Evolutionary conservation across 2,888 invertebrate species (phyloP).

Genomic region (Coelopa pilipes): DNA sequence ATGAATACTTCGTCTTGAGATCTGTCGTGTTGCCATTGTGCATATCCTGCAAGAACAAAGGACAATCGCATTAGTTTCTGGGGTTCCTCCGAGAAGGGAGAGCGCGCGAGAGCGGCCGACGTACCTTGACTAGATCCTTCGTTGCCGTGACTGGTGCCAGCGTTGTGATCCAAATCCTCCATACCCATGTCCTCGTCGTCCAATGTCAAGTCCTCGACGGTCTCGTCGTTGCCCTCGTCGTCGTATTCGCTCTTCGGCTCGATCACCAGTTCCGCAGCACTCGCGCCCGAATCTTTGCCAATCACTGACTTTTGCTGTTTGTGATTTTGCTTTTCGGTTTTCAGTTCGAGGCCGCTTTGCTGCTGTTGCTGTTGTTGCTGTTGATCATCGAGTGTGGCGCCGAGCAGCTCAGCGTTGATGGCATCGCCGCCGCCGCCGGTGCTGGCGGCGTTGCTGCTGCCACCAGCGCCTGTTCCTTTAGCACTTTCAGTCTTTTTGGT

Average conservation of each 20-base stretch:
- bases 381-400: conserved; percentile 49
- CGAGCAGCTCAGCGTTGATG: conserved; percentile 59
- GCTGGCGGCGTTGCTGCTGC: conserved; percentile 52
- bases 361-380: conserved; percentile 50
- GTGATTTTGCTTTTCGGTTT: conserved; percentile 62
- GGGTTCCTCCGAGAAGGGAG: no score
- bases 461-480: conserved; percentile 57
- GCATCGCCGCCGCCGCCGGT: conserved; percentile 55
- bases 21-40: conserved; percentile 85
- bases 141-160: conserved; percentile 76
- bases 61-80: background rate
- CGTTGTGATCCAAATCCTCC: conserved; percentile 71
- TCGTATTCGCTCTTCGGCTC: conserved; percentile 82
- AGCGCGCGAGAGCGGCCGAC: background rate
- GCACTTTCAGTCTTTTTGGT: conserved; percentile 69
- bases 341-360: conserved; percentile 39
- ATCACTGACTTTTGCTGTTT: conserved; percentile 54
- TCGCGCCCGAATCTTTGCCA: conserved; percentile 46
- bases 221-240: conserved; percentile 77
- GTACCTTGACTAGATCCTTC: conserved; percentile 80
- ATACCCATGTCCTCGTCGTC: conserved; percentile 80
- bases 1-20: conserved; percentile 88
- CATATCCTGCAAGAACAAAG: conserved; percentile 76
- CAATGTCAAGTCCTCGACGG: conserved; percentile 87
- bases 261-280: conserved; percentile 65